phyloP scores from a whole-genome alignment of 2,888 invertebrate genomes.

The Noctua comes region DNA sequence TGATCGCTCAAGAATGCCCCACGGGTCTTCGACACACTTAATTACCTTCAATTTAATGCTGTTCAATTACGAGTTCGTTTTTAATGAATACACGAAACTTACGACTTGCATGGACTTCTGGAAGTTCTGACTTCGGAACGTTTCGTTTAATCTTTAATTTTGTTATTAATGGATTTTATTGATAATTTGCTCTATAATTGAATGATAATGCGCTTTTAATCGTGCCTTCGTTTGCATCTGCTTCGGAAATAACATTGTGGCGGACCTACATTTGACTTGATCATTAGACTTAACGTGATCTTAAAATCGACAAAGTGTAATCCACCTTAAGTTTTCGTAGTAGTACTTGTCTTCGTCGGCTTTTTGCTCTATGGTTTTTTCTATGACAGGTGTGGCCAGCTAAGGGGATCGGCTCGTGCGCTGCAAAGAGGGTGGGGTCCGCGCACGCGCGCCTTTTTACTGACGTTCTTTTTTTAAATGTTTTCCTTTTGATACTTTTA shows the following conservation, averaged over 20 bases:
- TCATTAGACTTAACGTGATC: background rate
- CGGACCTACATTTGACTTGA: background rate
- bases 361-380: slow-evolving; percentile 65
- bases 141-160: slow-evolving; percentile 37
- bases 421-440: slow-evolving; percentile 53
- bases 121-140: slow-evolving; percentile 7
- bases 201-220: slow-evolving; percentile 12
- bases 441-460: slow-evolving; percentile 67
- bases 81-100: slow-evolving; percentile 22
- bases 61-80: slow-evolving; percentile 40
- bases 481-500: slow-evolving; percentile 42
- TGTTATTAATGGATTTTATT: background rate
- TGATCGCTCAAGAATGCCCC: slow-evolving; percentile 40
- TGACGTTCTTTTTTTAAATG: slow-evolving; percentile 42
- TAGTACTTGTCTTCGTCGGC: background rate
- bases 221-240: slow-evolving; percentile 12
- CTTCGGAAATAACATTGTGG: background rate
- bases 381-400: slow-evolving; percentile 73
- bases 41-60: slow-evolving; percentile 31
- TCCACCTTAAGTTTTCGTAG: background rate
- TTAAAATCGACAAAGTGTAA: slow-evolving; percentile 2
- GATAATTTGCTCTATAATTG: slow-evolving; percentile 4
- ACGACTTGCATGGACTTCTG: slow-evolving; percentile 2
- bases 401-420: slow-evolving; percentile 70
- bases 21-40: slow-evolving; percentile 29